A percentile compares a stretch with the other conserved stretches of the same genome.
These are phyloP conservation scores for Aphelinus certus DNA, from an alignment of 1,140 invertebrate species.

Conservation along the genomic window DNA sequence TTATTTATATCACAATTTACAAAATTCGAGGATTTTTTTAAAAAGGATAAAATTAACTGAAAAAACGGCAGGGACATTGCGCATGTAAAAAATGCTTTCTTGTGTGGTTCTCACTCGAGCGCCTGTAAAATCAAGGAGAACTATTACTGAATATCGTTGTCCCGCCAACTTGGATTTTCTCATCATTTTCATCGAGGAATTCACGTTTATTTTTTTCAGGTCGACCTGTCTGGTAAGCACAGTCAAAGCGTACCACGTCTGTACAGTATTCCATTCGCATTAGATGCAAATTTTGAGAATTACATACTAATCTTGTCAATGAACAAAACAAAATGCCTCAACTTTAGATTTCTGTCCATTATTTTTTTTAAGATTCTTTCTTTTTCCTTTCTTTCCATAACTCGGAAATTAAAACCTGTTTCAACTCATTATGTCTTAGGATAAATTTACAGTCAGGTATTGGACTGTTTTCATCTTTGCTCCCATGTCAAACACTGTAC, in stretches of 20 bases:
- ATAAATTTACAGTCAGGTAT: slow-evolving; percentile 41
- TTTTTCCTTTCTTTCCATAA: no score
- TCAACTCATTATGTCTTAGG: slow-evolving; percentile 34
- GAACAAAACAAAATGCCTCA: slow-evolving; percentile 36
- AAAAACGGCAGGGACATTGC: slow-evolving; percentile 40
- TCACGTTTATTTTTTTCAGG: slow-evolving; percentile 35
- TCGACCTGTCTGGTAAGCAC: slow-evolving; percentile 37
- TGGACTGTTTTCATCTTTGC: slow-evolving; percentile 48
- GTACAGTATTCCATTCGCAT: slow-evolving; percentile 33
- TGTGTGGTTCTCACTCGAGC: slow-evolving; percentile 44
- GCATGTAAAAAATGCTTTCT: slow-evolving; percentile 38
- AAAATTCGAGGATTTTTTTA: slow-evolving; percentile 58
- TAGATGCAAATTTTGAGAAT: slow-evolving; percentile 27
- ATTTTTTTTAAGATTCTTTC: no score
- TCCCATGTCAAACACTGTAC: slow-evolving; percentile 57
- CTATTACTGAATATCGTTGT: slow-evolving; percentile 44
- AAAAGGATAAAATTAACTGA: slow-evolving; percentile 41
- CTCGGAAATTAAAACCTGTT: slow-evolving; percentile 28
- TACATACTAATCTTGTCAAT: slow-evolving; percentile 38
- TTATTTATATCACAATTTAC: slow-evolving; percentile 68
- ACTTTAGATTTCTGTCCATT: slow-evolving; percentile 24
- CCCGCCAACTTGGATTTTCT: slow-evolving; percentile 37
- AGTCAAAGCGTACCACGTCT: slow-evolving; percentile 40
- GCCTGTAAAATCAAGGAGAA: slow-evolving; percentile 45
- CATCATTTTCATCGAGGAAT: slow-evolving; percentile 36